These are phyloP conservation scores for Paramormyrops kingsleyae DNA, from an alignment of 2,113 vertebrate species.

Conservation along the genomic window DNA sequence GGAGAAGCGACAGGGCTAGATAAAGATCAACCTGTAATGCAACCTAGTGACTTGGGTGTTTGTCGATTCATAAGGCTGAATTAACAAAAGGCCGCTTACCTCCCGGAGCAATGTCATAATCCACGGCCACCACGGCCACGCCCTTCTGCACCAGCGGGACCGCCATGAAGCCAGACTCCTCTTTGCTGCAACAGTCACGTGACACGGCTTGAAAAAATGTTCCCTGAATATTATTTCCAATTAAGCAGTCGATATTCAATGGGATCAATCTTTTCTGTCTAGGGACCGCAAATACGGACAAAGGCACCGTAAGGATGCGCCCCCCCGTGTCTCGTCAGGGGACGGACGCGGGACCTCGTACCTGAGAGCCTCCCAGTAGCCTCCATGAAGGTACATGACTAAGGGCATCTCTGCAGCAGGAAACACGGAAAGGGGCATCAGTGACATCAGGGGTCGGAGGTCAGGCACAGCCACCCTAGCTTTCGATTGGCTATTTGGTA, in stretches of 20 bases:
- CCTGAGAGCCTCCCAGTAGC: conserved; percentile 91
- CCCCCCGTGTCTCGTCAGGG: background rate
- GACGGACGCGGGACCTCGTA: conserved; percentile 34
- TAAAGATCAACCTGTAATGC: background rate
- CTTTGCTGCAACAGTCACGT: conserved; percentile 65
- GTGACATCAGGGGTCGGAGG: background rate
- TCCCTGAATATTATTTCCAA: background rate
- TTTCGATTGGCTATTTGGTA: background rate
- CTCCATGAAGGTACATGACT: conserved; percentile 82
- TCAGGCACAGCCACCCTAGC: background rate
- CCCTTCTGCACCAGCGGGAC: conserved; percentile 62
- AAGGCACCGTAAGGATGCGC: background rate
- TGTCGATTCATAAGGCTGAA: background rate
- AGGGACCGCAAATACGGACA: background rate
- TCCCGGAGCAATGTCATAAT: conserved; percentile 77
- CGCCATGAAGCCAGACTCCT: conserved; percentile 79
- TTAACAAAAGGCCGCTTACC: conserved; percentile 52
- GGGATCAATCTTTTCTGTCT: background rate
- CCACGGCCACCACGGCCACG: conserved; percentile 68
- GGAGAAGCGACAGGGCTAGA: background rate
- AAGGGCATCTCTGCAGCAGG: conserved; percentile 63
- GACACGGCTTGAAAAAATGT: background rate
- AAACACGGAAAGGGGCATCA: background rate
- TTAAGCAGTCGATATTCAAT: background rate
- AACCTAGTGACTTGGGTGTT: background rate